A percentile compares a stretch with the other conserved stretches of the same genome.
Evolutionary conservation across 2,888 invertebrate species (phyloP).

Genomic region (Hyalella azteca): DNA sequence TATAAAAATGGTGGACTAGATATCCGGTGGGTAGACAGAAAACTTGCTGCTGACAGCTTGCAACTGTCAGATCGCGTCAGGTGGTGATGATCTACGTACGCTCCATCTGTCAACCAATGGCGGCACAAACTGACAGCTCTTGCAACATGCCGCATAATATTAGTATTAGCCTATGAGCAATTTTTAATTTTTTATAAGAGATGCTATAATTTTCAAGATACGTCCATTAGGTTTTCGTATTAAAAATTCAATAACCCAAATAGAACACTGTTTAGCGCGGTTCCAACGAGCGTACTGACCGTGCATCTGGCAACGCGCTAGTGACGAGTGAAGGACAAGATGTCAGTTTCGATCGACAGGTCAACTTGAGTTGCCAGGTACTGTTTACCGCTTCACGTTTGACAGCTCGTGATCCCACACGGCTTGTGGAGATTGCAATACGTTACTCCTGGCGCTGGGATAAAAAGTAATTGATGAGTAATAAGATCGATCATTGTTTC

Average conservation of each 20-base stretch:
- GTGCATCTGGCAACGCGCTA: conserved; percentile 2
- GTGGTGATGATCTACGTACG: conserved; percentile 13
- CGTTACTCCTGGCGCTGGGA: neutral
- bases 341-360: conserved; percentile 35
- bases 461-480: neutral
- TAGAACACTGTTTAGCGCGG: too few relatives aligned
- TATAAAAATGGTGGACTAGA: too few relatives aligned
- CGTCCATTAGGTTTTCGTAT: too few relatives aligned
- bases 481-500: too few relatives aligned
- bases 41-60: conserved; percentile 19
- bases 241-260: too few relatives aligned
- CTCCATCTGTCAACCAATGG: conserved; percentile 18
- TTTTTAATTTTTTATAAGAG: too few relatives aligned
- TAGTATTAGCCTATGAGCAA: too few relatives aligned
- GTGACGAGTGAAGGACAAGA: conserved; percentile 36
- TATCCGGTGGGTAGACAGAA: too few relatives aligned
- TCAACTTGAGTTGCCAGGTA: conserved; percentile 10
- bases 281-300: too few relatives aligned
- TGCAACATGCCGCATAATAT: neutral
- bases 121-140: neutral
- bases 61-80: conserved; percentile 18
- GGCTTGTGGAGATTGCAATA: neutral
- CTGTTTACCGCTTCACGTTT: neutral
- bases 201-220: too few relatives aligned
- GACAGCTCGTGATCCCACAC: neutral